Evolutionary conservation across 2,113 vertebrate species (phyloP).

Genomic region (Cryptotis parvus): DNA sequence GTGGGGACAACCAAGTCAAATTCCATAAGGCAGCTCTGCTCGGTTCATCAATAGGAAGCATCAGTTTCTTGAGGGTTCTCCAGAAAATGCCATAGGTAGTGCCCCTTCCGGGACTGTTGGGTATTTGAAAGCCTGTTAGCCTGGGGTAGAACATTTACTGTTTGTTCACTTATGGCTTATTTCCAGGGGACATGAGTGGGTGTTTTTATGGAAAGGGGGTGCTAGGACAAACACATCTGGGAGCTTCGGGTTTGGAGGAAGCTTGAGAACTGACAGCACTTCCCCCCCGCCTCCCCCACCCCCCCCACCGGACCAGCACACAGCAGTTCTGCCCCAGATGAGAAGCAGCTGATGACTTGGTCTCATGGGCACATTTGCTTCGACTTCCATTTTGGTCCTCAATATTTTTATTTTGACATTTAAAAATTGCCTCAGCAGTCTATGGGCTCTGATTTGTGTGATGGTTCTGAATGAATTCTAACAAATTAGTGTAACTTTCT

Average conservation of each 20-base stretch:
- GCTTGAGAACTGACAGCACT: neutral
- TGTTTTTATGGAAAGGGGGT: no score
- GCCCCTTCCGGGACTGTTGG: neutral
- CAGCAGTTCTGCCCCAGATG: neutral
- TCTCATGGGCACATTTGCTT: neutral
- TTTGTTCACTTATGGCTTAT: no score
- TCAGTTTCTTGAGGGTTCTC: neutral
- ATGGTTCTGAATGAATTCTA: conserved; percentile 47
- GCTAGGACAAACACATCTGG: no score
- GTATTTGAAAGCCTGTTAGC: neutral
- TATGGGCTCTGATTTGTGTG: neutral
- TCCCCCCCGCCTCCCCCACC: neutral
- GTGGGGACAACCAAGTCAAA: neutral
- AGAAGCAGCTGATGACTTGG: neutral
- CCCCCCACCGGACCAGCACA: neutral
- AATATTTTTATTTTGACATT: conserved; percentile 57
- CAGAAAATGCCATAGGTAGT: neutral
- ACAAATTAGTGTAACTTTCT: conserved; percentile 35
- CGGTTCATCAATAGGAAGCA: neutral
- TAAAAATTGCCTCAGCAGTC: conserved; percentile 4
- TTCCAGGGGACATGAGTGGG: no score
- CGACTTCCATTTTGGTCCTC: conserved; percentile 25
- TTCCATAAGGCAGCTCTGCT: neutral
- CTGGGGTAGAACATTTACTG: no score
- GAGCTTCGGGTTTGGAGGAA: no score